Conservation (phyloP, 1,140 invertebrate genomes). For the Steinernema feltiae region DNA sequence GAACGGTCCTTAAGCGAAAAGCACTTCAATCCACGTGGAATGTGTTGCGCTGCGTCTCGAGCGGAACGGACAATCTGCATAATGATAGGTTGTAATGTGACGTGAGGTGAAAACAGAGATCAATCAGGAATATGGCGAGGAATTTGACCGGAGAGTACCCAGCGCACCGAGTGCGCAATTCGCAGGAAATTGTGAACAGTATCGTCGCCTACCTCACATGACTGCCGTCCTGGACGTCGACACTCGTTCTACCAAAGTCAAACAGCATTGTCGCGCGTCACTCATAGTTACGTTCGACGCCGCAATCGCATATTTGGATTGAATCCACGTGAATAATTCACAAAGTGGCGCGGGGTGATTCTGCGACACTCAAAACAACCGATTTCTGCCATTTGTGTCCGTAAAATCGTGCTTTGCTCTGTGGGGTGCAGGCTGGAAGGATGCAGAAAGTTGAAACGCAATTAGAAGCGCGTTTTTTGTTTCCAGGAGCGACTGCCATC, state of each 20-base stretch:
- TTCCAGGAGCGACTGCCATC: no score
- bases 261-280: background rate
- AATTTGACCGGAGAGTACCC: background rate
- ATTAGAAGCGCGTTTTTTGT: background rate
- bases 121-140: background rate
- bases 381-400: background rate
- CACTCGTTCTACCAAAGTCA: background rate
- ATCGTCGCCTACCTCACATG: background rate
- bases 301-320: background rate
- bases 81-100: slow-evolving; percentile 8
- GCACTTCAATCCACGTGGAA: background rate
- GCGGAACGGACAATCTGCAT: background rate
- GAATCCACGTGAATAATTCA: background rate
- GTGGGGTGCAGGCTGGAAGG: background rate
- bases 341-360: background rate
- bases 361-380: background rate
- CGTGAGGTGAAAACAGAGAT: background rate
- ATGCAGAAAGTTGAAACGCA: background rate
- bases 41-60: background rate
- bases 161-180: background rate
- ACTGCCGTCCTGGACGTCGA: background rate
- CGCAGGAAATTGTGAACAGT: background rate
- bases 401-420: background rate
- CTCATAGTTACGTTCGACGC: background rate
- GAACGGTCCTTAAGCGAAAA: background rate